A percentile compares a stretch with the other conserved stretches of the same genome.
Conservation (phyloP, 2,888 invertebrate species). For the Erebia palarica region DNA sequence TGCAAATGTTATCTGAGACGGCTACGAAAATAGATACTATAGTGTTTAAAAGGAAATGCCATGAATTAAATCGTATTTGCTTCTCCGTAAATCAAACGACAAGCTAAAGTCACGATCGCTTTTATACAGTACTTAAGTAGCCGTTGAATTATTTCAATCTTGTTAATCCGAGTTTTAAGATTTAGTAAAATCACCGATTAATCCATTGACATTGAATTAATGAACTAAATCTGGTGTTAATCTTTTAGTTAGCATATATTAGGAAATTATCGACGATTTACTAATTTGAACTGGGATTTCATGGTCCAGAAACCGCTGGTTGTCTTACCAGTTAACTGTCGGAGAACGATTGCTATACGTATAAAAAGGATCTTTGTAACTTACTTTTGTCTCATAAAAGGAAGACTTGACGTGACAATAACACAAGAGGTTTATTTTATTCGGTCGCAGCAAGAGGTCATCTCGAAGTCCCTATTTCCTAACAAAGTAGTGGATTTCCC, state of each 20-base stretch:
- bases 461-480: slow-evolving; percentile 34
- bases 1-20: background rate
- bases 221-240: no score
- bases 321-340: no score
- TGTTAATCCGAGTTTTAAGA: background rate
- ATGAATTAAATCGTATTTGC: background rate
- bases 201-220: no score
- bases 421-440: slow-evolving; percentile 25
- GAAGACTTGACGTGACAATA: slow-evolving; percentile 6
- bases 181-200: no score
- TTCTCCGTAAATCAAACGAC: background rate
- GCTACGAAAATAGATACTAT: background rate
- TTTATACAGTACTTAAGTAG: background rate
- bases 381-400: background rate
- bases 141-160: background rate
- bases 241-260: no score
- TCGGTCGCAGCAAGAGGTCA: slow-evolving; percentile 26
- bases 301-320: no score
- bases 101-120: background rate
- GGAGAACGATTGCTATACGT: no score
- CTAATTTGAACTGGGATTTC: no score
- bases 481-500: slow-evolving; percentile 57
- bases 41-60: background rate
- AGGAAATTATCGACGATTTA: no score
- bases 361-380: background rate